Evolutionary conservation across 2,888 invertebrate genomes (phyloP), one percentile per base, ranked within the genome.

Genomic region (Pristionchus exspectatus): DNA sequence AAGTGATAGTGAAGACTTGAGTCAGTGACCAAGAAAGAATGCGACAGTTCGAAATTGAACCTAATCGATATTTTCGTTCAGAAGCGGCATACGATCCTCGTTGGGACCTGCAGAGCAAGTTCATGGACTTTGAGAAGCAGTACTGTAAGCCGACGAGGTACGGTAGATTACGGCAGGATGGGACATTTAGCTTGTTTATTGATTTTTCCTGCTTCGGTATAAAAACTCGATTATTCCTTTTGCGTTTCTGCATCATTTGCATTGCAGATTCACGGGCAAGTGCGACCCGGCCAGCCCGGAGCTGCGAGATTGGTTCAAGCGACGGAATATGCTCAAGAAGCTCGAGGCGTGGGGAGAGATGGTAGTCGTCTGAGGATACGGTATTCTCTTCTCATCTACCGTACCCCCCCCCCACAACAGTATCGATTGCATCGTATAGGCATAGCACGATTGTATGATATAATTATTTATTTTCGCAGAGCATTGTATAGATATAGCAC

Each of bases 131-230:
- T 88, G 93, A 92, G 27, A 91, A 90, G 44, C 81, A 91, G 50
- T 95, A 93, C 91, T 95, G 95, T 90, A 93, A 91, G 81, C 91
- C 92, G 16, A 91, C 89, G 87, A 94, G 92, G 94, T 94, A 38
- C 89, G n/a, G 54, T 50, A 27, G 66, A 27, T 33, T 66, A 63
- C 44, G 50, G 74, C 33, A 74, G 33, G 5, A 21, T 24, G 10
- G 59, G n/a, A 9, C 10, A 59, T 56, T 18, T n/a, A n/a, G n/a
- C n/a, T n/a, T n/a, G 56, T 56, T 56, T 30, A 50, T 10, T 50
- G 84, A 84, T 50, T 84, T 54, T 38, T 12, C 24, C 18, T n/a
- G 24, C 14, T 24, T 16, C 24, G 27, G 38, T 59, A 12, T 14
- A 56, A 59, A 16, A 66, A 24, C 21, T 16, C 24, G 27, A 21